Evolutionary conservation across 2,888 invertebrate genomes (phyloP).

Genomic region (Ganaspis brasiliensis): DNA sequence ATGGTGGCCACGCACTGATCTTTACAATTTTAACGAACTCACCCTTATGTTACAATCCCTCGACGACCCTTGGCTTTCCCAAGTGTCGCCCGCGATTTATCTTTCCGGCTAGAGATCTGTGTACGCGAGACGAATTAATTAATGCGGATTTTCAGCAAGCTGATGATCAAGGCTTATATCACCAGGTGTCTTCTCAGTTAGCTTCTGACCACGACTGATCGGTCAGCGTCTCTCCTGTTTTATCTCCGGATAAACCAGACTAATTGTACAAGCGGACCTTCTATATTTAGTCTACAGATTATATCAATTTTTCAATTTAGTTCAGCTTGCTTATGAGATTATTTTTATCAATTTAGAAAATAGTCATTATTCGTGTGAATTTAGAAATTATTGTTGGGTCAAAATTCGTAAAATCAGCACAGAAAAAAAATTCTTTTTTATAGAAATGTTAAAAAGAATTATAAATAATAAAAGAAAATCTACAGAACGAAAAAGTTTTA

Average conservation of each 20-base stretch:
- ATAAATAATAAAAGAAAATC: too few relatives aligned
- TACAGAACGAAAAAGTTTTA: too few relatives aligned
- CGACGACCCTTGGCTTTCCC: slow-evolving; percentile 25
- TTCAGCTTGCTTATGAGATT: background rate
- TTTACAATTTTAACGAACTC: slow-evolving; percentile 73
- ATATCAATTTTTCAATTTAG: slow-evolving; percentile 47
- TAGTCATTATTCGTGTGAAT: too few relatives aligned
- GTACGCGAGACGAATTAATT: slow-evolving; percentile 64
- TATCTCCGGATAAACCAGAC: slow-evolving; percentile 74
- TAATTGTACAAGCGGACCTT: slow-evolving; percentile 57
- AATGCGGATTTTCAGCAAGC: slow-evolving; percentile 64
- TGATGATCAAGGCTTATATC: slow-evolving; percentile 59
- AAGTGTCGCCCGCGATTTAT: slow-evolving; percentile 51
- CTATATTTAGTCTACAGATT: slow-evolving; percentile 69
- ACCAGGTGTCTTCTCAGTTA: slow-evolving; percentile 67
- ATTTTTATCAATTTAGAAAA: too few relatives aligned
- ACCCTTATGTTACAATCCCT: slow-evolving; percentile 24
- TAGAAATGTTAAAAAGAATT: too few relatives aligned
- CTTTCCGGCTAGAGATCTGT: slow-evolving; percentile 7
- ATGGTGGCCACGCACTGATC: slow-evolving; percentile 70
- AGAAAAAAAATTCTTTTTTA: too few relatives aligned
- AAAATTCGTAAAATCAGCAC: too few relatives aligned
- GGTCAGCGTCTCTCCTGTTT: slow-evolving; percentile 77
- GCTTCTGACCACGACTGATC: slow-evolving; percentile 69
- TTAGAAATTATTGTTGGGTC: too few relatives aligned